These are phyloP conservation scores for Pheosia tremula DNA, from an alignment of 2,888 invertebrate genomes.

Conservation along the genomic window DNA sequence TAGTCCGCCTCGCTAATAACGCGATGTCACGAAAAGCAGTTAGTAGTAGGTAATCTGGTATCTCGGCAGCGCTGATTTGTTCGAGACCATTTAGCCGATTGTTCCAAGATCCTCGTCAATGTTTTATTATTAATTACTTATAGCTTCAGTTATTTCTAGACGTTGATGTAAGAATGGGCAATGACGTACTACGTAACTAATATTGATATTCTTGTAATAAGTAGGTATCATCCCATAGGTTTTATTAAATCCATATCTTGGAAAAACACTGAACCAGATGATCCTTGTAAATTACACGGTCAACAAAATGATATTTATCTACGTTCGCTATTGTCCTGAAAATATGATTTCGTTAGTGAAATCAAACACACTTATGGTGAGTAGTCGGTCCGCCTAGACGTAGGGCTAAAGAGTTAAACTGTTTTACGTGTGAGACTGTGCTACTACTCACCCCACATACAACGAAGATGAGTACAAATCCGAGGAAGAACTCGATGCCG, in stretches of 20 bases:
- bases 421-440: no score
- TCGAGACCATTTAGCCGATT: slow-evolving; percentile 15
- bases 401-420: no score
- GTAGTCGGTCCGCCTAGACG: no score
- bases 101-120: slow-evolving; percentile 7
- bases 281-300: no score
- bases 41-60: background rate
- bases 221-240: no score
- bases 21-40: slow-evolving; percentile 49
- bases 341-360: no score
- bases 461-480: slow-evolving; percentile 93
- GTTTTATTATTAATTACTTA: slow-evolving; percentile 1
- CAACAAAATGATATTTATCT: no score
- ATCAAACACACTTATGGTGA: no score
- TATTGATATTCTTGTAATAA: background rate
- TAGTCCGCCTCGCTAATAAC: slow-evolving; percentile 52
- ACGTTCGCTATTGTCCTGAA: no score
- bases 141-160: slow-evolving; percentile 19
- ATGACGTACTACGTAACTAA: background rate
- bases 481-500: slow-evolving; percentile 95
- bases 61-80: slow-evolving; percentile 12
- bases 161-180: slow-evolving; percentile 7
- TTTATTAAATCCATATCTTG: no score
- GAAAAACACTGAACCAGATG: no score
- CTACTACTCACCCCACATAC: slow-evolving; percentile 90